Percentiles rank a stretch among this genome's conserved stretches.
Evolutionary conservation across 1,140 invertebrate genomes (phyloP).

Genomic region (Euglossa dilemma): DNA sequence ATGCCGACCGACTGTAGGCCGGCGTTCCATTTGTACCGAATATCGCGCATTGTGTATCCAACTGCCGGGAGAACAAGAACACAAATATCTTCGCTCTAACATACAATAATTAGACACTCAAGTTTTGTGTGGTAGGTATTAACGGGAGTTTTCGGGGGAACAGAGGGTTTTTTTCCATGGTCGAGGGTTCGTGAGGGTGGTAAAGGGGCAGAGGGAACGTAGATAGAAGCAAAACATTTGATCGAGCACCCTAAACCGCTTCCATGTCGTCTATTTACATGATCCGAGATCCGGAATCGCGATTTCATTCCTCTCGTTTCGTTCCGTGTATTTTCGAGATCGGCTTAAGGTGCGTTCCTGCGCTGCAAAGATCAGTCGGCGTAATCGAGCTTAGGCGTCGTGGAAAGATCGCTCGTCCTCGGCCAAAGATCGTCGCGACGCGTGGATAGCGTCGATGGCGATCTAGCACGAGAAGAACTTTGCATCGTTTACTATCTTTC

Average conservation of each 20-base stretch:
- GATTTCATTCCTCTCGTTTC: background rate
- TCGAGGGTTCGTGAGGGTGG: background rate
- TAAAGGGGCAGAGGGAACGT: background rate
- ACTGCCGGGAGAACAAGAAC: constrained; percentile 88
- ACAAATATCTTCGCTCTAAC: constrained; percentile 84
- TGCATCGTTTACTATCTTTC: constrained; percentile 1
- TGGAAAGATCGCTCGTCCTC: background rate
- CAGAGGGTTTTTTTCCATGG: background rate
- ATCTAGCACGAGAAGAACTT: constrained; percentile 19
- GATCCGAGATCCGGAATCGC: background rate
- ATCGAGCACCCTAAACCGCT: constrained; percentile 58
- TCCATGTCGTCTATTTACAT: background rate
- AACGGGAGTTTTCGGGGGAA: constrained; percentile 15
- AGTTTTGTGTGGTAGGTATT: constrained; percentile 49
- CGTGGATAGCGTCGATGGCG: too few species aligned
- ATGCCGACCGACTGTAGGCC: constrained; percentile 94
- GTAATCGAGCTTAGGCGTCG: constrained; percentile 41
- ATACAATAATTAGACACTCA: constrained; percentile 75
- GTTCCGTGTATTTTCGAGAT: background rate
- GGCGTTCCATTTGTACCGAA: constrained; percentile 97
- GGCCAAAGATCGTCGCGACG: too few species aligned
- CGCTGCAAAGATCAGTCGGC: constrained; percentile 37
- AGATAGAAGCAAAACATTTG: constrained; percentile 36
- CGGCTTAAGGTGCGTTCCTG: constrained; percentile 53
- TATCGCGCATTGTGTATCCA: constrained; percentile 98